Evolutionary conservation across 1,140 invertebrate species (phyloP), one percentile per base, ranked within the genome.

Genomic region (Zaprionus nigranus): DNA sequence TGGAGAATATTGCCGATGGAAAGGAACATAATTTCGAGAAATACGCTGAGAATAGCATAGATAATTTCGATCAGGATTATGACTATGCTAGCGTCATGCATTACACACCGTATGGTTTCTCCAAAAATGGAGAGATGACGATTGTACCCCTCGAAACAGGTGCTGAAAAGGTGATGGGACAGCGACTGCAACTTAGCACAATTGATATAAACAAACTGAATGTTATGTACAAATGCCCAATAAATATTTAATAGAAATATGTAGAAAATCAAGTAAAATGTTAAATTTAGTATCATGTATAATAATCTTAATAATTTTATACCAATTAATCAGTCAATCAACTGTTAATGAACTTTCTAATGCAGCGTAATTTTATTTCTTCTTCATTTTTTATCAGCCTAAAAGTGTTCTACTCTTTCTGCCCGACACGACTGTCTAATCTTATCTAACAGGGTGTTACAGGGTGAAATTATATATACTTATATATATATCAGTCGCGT

Each of bases 11-110:
- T 43, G 86, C 94, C 40, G 75, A 75, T 86, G 94, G 93, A 0
- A 93, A 86, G 24, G 93, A 94, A 78, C 90, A 93, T 38, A 95
- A 95, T 71, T 95, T 95, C 69, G 93, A 93, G 3, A 95, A 95
- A 74, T 92, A 82, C 22, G 69, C 84, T 0, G 93, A 85, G 2
- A 92, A 94, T 2, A 93, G 91, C 0, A 79, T 91, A 0, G 71
- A 62, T 7, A 93, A 94, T 67, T 94, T 93, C 64, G 93, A 93
- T 5, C 82, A 93, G 61, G 70, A 74, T 12, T 96, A 96, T 76
- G 96, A 96, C 90, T 96, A 95, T 73, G 90, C 91, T 2, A 95
- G 95, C 73, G 93, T 96, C 11, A 95, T 96, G 95, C 96, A 96
- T 81, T 96, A 96, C 77, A 94, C 93, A 60, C 91, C 94, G 0